Conservation (phyloP, 2,113 vertebrate species). For the Melospiza georgiana region DNA sequence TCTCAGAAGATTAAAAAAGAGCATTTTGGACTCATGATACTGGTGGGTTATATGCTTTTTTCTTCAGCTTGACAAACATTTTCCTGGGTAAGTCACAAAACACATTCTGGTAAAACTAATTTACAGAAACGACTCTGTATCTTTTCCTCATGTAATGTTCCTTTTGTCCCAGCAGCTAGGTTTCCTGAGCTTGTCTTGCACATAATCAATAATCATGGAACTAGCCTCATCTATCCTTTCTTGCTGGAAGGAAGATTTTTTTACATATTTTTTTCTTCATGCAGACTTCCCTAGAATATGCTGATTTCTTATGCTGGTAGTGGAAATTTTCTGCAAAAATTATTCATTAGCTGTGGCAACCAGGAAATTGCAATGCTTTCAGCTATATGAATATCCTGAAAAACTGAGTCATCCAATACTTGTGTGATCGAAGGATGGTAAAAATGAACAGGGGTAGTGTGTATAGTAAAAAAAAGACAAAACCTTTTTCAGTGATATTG, state of each 20-base stretch:
- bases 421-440: background rate
- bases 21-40: background rate
- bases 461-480: background rate
- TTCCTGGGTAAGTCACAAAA: background rate
- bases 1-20: background rate
- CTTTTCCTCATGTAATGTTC: background rate
- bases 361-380: background rate
- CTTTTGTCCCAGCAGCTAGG: background rate
- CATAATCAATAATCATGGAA: background rate
- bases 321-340: background rate
- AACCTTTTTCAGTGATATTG: background rate
- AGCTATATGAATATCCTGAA: background rate
- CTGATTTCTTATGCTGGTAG: background rate
- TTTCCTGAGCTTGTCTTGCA: background rate
- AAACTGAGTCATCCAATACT: background rate
- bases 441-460: background rate
- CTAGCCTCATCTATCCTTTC: background rate
- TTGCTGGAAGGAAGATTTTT: background rate
- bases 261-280: background rate
- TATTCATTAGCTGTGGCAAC: background rate
- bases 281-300: background rate
- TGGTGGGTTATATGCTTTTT: background rate
- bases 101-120: background rate
- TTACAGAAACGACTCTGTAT: background rate
- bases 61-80: background rate